Evolutionary conservation across 2,888 invertebrate genomes (phyloP).

Genomic region (Diarsia rubi): DNA sequence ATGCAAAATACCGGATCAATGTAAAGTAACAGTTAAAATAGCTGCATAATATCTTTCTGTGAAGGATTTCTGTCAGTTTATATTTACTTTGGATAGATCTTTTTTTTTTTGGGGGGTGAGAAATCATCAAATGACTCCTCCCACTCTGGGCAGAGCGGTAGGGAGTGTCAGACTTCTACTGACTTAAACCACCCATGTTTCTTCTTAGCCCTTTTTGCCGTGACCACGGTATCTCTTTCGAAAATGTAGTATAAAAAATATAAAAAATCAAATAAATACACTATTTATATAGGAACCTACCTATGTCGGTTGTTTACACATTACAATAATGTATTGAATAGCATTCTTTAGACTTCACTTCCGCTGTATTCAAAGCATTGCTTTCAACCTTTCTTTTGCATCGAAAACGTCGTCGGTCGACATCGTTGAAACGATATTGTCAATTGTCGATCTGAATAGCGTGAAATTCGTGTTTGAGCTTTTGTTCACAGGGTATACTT

Average conservation of each 20-base stretch:
- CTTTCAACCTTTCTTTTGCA: slow-evolving; percentile 35
- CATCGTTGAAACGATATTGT: slow-evolving; percentile 28
- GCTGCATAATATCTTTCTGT: too few relatives aligned
- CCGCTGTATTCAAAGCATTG: slow-evolving; percentile 19
- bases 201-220: too few relatives aligned
- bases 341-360: background rate
- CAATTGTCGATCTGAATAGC: slow-evolving; percentile 39
- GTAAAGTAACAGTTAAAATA: background rate
- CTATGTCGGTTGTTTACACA: slow-evolving; percentile 8
- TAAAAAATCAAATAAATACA: background rate
- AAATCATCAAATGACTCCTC: too few relatives aligned
- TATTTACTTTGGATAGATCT: background rate
- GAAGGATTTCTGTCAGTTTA: background rate
- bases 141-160: too few relatives aligned
- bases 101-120: too few relatives aligned
- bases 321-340: slow-evolving; percentile 7
- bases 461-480: slow-evolving; percentile 27
- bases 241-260: too few relatives aligned
- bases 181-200: too few relatives aligned
- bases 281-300: too few relatives aligned
- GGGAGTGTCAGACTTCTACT: too few relatives aligned
- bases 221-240: too few relatives aligned
- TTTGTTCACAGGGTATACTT: slow-evolving; percentile 17
- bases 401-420: slow-evolving; percentile 18
- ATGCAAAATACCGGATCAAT: background rate